Evolutionary conservation across 1,140 invertebrate species (phyloP), one percentile per base, ranked within the genome.

Genomic region (Drosophila virilis): DNA sequence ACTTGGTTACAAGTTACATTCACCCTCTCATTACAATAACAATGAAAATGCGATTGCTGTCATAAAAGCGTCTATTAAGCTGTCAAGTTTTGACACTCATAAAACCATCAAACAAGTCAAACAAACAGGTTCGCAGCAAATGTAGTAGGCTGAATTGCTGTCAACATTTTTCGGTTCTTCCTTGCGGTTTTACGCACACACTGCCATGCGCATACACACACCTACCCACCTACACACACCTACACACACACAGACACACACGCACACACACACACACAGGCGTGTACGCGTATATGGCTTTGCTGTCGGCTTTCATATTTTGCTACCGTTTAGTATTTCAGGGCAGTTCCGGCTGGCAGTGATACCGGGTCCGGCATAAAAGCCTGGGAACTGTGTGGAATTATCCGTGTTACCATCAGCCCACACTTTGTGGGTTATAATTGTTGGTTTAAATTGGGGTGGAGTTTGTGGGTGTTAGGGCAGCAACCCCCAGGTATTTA

Each of bases 51-150:
- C 65, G 69, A 67, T 74, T 83, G 54, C 67, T 59, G 79, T 52
- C 71, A 79, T 90, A 80, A 90, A 83, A 86, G 57, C 71, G 79
- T 72, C 72, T 78, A 85, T 85, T 89, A 85, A 84, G 66, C 74
- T 85, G 84, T 90, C 88, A 90, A 80, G 74, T 76, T 77, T 77
- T 80, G 82, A 83, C 77, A 84, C 88, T 90, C 88, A 77, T 90
- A 90, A 90, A 90, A 90, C 79, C 86, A 78, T 90, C 88, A 91
- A 91, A 91, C 82, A 81, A 88, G 77, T 84, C 77, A 91, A 91
- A 84, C 37, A 71, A 91, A 81, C 88, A 91, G 88, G 88, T 61
- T 66, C 73, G 9, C 88, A 91, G 86, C 15, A 75, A 78, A 86
- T 54, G 15, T 15, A 57, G 77, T 60, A 76, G 60, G 69, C 42